Evolutionary conservation across 2,797 vertebrate genomes (phyloP).

Genomic region (Petrocephalus sullivani): DNA sequence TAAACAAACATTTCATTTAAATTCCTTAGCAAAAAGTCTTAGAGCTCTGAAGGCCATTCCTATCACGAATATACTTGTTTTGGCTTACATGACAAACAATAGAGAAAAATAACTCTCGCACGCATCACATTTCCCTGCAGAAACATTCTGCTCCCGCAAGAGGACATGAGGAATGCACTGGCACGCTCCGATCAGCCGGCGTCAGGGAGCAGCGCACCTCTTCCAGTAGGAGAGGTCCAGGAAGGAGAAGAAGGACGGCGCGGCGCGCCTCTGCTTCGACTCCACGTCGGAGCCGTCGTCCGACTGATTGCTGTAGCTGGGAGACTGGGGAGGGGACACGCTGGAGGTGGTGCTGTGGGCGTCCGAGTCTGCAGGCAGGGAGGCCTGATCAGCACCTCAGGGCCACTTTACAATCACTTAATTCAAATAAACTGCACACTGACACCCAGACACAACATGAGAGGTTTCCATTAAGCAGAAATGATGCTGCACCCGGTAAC

Average conservation of each 20-base stretch:
- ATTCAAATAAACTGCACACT: neutral
- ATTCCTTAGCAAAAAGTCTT: neutral
- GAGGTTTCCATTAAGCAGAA: neutral
- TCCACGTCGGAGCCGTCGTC: conserved; percentile 74
- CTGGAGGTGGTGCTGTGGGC: conserved; percentile 76
- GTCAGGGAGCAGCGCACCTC: conserved; percentile 47
- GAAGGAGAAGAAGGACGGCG: conserved; percentile 64
- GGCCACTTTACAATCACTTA: neutral
- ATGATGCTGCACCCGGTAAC: no score
- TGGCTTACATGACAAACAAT: neutral
- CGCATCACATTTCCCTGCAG: neutral
- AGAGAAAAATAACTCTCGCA: neutral
- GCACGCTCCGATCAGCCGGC: neutral
- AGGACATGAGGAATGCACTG: neutral
- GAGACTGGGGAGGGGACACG: conserved; percentile 71
- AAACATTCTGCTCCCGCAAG: neutral
- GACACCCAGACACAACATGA: neutral
- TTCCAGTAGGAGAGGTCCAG: conserved; percentile 77
- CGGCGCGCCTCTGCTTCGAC: conserved; percentile 64
- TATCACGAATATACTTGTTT: neutral
- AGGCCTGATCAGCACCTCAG: neutral
- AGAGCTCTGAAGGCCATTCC: neutral
- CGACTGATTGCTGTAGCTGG: conserved; percentile 73
- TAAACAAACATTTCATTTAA: neutral
- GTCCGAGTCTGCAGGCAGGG: conserved; percentile 62